Evolutionary conservation across 2,888 invertebrate species (phyloP).

Genomic region (Notodonta ziczac): DNA sequence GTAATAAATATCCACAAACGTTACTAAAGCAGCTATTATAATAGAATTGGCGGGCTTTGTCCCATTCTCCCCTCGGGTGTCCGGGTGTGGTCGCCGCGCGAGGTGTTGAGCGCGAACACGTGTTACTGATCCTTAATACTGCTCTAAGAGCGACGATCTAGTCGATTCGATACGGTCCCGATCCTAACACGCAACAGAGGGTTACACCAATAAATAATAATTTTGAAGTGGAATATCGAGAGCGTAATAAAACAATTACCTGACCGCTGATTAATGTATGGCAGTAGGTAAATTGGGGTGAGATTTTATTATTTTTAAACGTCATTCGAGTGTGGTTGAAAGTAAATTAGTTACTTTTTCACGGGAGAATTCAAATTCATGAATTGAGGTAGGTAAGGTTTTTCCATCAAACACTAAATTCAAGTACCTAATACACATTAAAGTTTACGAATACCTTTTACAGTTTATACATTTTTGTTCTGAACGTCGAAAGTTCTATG

Average conservation of each 20-base stretch:
- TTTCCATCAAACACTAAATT: too few relatives aligned
- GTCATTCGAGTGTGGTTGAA: background rate
- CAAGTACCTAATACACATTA: too few relatives aligned
- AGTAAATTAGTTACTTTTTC: background rate
- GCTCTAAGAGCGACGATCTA: conserved; percentile 57
- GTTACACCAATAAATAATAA: conserved; percentile 57
- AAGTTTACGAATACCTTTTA: too few relatives aligned
- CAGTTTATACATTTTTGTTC: background rate
- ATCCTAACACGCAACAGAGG: conserved; percentile 64
- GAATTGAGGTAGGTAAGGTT: too few relatives aligned
- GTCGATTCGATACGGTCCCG: conserved; percentile 70
- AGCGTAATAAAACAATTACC: conserved; percentile 32
- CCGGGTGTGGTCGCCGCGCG: conserved; percentile 56
- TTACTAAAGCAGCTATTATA: conserved; percentile 70
- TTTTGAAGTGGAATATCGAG: conserved; percentile 35
- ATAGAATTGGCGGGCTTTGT: conserved; percentile 63
- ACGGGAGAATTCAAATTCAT: too few relatives aligned
- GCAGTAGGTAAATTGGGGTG: background rate
- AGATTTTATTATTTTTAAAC: background rate
- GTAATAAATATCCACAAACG: conserved; percentile 64
- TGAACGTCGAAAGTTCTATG: background rate
- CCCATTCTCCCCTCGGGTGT: conserved; percentile 48
- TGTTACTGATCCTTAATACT: conserved; percentile 68
- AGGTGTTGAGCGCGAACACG: conserved; percentile 72
- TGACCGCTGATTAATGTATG: conserved; percentile 14